These are phyloP conservation scores for Drosophila athabasca DNA, from an alignment of 1,140 invertebrate species.

Conservation along the genomic window DNA sequence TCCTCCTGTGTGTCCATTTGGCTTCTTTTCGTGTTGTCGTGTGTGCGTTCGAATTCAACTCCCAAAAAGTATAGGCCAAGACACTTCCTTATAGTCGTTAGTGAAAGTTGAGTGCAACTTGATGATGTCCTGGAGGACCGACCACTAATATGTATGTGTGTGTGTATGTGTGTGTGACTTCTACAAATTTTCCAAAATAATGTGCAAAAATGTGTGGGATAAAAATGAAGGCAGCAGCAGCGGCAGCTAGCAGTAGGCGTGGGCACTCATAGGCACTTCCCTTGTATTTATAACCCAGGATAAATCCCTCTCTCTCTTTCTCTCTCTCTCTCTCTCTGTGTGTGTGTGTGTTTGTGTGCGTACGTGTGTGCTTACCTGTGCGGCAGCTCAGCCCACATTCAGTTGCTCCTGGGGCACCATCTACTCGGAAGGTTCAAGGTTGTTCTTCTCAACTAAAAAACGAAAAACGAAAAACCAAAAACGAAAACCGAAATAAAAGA, in stretches of 20 bases:
- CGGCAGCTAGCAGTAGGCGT: slow-evolving; percentile 5
- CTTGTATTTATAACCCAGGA: neutral
- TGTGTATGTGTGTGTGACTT: too few relatives aligned
- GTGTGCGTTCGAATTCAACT: too few relatives aligned
- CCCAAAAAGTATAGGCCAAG: too few relatives aligned
- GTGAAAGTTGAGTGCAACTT: too few relatives aligned
- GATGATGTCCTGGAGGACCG: too few relatives aligned
- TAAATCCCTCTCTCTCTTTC: neutral
- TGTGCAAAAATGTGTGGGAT: too few relatives aligned
- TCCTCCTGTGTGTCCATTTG: neutral
- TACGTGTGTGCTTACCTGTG: slow-evolving; percentile 36
- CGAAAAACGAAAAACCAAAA: too few relatives aligned
- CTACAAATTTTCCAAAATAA: too few relatives aligned
- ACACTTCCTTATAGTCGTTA: neutral
- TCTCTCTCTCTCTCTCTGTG: neutral
- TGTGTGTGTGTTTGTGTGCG: slow-evolving; percentile 2
- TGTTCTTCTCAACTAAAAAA: slow-evolving; percentile 32
- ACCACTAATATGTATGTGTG: too few relatives aligned
- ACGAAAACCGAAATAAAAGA: neutral
- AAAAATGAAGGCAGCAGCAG: too few relatives aligned
- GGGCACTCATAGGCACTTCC: neutral
- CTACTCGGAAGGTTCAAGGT: slow-evolving; percentile 52
- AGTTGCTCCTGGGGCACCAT: slow-evolving; percentile 10
- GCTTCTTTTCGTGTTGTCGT: neutral
- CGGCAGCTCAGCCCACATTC: neutral